Evolutionary conservation across 2,888 invertebrate genomes (phyloP).

Genomic region (Drosophila acutilabella): DNA sequence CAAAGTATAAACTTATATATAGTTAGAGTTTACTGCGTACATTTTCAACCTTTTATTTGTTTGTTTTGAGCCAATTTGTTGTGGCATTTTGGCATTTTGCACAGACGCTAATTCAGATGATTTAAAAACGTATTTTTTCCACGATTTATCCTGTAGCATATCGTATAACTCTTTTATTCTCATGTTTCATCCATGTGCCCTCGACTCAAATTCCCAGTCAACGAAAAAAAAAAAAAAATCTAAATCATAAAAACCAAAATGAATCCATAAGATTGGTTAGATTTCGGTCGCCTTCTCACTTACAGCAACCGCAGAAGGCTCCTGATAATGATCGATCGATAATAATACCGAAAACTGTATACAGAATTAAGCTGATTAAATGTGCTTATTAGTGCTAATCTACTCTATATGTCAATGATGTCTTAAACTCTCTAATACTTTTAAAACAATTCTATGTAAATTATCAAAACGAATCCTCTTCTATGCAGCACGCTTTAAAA

Average conservation of each 20-base stretch:
- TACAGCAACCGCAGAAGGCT: constrained; percentile 94
- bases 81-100: constrained; percentile 29
- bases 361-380: constrained; percentile 20
- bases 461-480: constrained; percentile 37
- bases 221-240: constrained; percentile 6
- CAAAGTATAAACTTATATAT: constrained; percentile 11
- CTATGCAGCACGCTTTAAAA: constrained; percentile 67
- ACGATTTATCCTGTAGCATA: constrained; percentile 50
- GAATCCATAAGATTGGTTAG: constrained; percentile 83
- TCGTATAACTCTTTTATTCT: constrained; percentile 47
- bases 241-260: constrained; percentile 27
- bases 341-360: constrained; percentile 6
- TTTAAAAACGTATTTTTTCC: constrained; percentile 19
- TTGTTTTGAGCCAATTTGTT: constrained; percentile 15
- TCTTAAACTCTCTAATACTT: constrained; percentile 1
- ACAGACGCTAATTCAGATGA: constrained; percentile 42
- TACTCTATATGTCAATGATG: not conserved
- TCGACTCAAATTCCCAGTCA: constrained; percentile 33
- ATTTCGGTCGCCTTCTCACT: constrained; percentile 91
- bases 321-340: constrained; percentile 83
- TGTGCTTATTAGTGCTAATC: constrained; percentile 25
- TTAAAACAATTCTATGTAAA: constrained; percentile 46
- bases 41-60: constrained; percentile 34
- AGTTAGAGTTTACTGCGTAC: constrained; percentile 37
- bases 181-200: constrained; percentile 58